Conservation (phyloP, 2,888 invertebrate genomes). For the Mythimna pallens region DNA sequence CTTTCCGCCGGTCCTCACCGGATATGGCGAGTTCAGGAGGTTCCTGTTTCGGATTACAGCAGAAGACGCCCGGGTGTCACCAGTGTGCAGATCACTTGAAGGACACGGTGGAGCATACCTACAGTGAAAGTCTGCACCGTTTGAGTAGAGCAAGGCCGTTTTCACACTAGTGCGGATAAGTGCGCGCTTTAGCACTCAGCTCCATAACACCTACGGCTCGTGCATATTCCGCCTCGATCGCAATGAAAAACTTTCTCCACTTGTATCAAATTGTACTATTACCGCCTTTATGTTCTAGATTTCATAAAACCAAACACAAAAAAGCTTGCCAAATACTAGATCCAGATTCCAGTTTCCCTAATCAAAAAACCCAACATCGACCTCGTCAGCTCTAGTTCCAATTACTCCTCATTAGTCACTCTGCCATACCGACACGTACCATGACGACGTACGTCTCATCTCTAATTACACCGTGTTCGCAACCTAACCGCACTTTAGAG, state of each 20-base stretch:
- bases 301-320: neutral
- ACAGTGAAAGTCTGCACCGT: no score
- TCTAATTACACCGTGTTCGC: conserved; percentile 56
- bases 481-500: conserved; percentile 42
- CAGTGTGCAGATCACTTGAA: no score
- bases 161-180: no score
- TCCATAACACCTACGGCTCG: neutral
- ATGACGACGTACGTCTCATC: conserved; percentile 23
- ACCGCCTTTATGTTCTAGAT: neutral
- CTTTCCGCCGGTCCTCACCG: no score
- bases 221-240: no score
- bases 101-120: no score
- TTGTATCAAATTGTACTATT: neutral
- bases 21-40: no score
- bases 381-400: conserved; percentile 22
- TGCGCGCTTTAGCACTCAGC: no score
- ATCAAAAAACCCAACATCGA: conserved; percentile 24
- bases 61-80: no score
- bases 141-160: no score
- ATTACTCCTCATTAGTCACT: conserved; percentile 52
- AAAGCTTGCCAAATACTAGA: neutral
- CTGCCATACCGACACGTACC: conserved; percentile 41
- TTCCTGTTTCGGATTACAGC: no score
- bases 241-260: no score
- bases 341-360: neutral